A percentile compares a stretch with the other conserved stretches of the same genome.
Conservation (phyloP, 2,888 invertebrate species). For the Listrodromus nycthemerus region DNA sequence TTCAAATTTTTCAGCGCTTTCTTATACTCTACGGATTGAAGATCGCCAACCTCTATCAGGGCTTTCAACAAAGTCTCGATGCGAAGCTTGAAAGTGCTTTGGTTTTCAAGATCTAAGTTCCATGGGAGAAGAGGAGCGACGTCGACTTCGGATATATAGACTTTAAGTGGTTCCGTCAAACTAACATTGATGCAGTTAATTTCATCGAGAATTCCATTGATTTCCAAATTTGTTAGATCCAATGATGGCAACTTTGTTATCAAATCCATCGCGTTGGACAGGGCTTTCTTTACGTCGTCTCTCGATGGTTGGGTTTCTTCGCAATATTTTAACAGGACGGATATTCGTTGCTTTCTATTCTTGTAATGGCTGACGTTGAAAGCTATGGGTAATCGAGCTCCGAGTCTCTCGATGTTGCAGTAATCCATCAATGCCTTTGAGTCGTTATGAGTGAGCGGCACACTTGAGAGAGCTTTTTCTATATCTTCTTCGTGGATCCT, state of each 20-base stretch:
- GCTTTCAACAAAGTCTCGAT: constrained; percentile 20
- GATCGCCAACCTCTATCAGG: constrained; percentile 22
- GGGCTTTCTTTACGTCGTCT: constrained; percentile 24
- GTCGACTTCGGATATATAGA: constrained; percentile 18
- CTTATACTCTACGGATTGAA: constrained; percentile 19
- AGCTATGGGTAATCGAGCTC: constrained; percentile 40
- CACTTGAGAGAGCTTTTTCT: constrained; percentile 21
- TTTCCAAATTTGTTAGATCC: constrained; percentile 21
- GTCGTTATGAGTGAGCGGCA: constrained; percentile 19
- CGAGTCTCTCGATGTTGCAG: constrained; percentile 18
- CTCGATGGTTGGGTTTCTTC: constrained; percentile 11
- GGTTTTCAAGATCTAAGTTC: constrained; percentile 36
- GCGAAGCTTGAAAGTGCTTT: constrained; percentile 31
- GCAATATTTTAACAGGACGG: neutral
- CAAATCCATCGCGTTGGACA: constrained; percentile 4
- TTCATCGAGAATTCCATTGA: constrained; percentile 22
- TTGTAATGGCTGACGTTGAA: constrained; percentile 31
- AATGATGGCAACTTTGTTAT: constrained; percentile 16
- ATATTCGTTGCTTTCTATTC: constrained; percentile 9
- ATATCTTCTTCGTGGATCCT: constrained; percentile 46
- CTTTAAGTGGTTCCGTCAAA: neutral
- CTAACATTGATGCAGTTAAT: constrained; percentile 29
- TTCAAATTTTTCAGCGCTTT: neutral
- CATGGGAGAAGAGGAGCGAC: constrained; percentile 42
- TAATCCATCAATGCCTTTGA: neutral